Percentiles rank a stretch among this genome's conserved stretches.
Conservation (phyloP, 2,113 vertebrate genomes). For the Dicerorhinus sumatrensis region DNA sequence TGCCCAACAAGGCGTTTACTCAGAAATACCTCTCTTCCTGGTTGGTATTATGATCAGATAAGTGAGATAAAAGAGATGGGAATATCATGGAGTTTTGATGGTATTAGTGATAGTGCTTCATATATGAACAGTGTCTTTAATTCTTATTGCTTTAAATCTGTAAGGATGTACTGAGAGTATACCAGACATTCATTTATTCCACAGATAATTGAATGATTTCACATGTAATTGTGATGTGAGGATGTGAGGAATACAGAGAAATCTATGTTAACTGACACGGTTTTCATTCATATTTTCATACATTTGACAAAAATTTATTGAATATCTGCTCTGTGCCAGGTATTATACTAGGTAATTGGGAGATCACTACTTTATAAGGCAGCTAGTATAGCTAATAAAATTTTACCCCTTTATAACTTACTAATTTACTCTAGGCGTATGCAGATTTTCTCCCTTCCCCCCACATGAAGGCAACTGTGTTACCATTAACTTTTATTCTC, state of each 20-base stretch:
- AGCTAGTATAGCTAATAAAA: conserved; percentile 29
- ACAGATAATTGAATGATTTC: conserved; percentile 5
- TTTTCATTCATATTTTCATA: conserved; percentile 45
- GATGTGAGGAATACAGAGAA: conserved; percentile 17
- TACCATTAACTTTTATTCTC: not conserved
- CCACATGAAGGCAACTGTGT: not conserved
- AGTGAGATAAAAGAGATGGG: not conserved
- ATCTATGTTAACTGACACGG: not conserved
- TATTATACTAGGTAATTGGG: not conserved
- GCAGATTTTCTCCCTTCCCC: not conserved
- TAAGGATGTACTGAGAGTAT: not conserved
- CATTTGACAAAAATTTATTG: not conserved
- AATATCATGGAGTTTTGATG: conserved; percentile 2
- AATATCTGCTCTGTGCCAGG: not conserved
- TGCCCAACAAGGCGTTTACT: not conserved
- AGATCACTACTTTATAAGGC: conserved; percentile 24
- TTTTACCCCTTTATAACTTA: conserved; percentile 21
- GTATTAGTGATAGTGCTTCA: not conserved
- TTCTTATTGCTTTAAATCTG: conserved; percentile 42
- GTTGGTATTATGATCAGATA: not conserved
- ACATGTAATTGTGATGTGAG: not conserved
- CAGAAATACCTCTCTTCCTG: not conserved
- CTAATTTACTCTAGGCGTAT: not conserved
- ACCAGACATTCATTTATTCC: conserved; percentile 1
- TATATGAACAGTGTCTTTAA: not conserved